Percentiles rank a stretch among this genome's conserved stretches.
These are phyloP conservation scores for Himalopsyche japonica DNA, from an alignment of 2,888 invertebrate species.

Conservation along the genomic window DNA sequence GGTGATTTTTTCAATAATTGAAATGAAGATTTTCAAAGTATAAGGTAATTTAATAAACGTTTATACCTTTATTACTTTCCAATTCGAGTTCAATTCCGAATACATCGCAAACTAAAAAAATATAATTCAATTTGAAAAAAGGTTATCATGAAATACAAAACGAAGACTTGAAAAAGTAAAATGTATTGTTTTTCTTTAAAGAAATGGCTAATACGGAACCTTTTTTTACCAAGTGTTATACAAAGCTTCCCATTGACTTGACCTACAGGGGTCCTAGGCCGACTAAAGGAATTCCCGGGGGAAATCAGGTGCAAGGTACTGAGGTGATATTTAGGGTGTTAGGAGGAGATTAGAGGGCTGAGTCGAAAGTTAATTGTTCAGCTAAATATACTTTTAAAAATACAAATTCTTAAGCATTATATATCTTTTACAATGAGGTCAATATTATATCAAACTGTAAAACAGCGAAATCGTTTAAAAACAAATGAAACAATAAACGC, in stretches of 20 bases:
- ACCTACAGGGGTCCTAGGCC: neutral
- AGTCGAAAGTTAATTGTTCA: neutral
- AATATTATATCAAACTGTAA: no score
- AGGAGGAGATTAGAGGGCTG: neutral
- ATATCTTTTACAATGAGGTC: no score
- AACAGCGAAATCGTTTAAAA: no score
- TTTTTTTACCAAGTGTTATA: neutral
- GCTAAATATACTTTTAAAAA: neutral
- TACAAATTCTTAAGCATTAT: neutral
- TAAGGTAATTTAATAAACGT: no score
- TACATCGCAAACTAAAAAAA: neutral
- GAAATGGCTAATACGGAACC: neutral
- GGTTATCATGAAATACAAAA: neutral
- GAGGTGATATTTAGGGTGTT: neutral
- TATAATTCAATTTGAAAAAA: neutral
- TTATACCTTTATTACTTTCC: neutral
- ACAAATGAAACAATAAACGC: no score
- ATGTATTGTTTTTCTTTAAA: neutral
- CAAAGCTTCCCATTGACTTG: neutral
- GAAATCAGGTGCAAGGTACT: slow-evolving; percentile 35
- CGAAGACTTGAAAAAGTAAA: neutral
- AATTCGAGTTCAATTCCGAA: neutral
- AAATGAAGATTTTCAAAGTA: no score
- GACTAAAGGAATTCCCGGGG: slow-evolving; percentile 27
- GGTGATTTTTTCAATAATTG: no score